These are phyloP conservation scores for Drosophila pseudotakahashii DNA, from an alignment of 2,888 invertebrate species.

Conservation along the genomic window DNA sequence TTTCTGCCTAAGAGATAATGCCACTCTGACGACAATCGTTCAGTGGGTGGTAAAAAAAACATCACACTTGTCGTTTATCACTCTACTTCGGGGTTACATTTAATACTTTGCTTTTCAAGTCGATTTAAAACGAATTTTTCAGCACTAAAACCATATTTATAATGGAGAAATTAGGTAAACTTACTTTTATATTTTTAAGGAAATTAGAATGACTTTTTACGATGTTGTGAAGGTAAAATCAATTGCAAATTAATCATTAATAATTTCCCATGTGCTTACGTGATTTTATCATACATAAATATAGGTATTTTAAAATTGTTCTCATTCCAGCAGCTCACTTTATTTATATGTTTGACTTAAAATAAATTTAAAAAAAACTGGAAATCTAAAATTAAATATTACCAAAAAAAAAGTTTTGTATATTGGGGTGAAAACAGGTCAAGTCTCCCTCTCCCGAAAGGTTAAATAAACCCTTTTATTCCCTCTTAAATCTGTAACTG, in stretches of 20 bases:
- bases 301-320: background rate
- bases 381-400: conserved; percentile 7
- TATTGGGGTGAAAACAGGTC: conserved; percentile 21
- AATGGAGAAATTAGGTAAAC: background rate
- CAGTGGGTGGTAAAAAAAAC: background rate
- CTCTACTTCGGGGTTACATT: background rate
- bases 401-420: background rate
- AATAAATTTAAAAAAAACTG: background rate
- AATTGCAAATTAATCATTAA: background rate
- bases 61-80: background rate
- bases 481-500: conserved; percentile 49
- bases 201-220: no score
- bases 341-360: background rate
- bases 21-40: background rate
- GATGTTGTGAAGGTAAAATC: no score
- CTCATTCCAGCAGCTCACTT: background rate
- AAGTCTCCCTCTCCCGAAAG: conserved; percentile 6
- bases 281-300: background rate
- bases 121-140: background rate
- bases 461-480: conserved; percentile 30
- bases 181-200: no score
- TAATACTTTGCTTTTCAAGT: background rate
- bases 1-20: conserved; percentile 23
- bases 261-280: background rate
- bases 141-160: no score